Conservation (phyloP, 1,140 invertebrate species). For the Teleogryllus occipitalis region DNA sequence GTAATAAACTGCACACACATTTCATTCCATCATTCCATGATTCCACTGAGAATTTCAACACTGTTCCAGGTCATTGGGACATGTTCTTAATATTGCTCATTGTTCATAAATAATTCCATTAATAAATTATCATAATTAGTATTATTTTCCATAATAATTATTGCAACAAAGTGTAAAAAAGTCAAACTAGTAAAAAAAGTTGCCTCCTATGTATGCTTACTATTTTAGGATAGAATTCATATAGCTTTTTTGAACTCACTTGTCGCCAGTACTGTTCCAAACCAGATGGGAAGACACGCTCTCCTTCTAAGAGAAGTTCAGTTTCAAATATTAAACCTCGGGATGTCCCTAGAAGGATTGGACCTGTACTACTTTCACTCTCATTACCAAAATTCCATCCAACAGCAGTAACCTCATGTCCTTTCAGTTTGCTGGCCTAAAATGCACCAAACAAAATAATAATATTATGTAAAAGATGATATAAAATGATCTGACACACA, state of each 20-base stretch:
- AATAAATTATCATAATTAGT: not conserved
- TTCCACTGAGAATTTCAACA: no score
- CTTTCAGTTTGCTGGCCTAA: conserved; percentile 55
- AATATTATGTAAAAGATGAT: conserved; percentile 20
- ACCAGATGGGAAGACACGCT: conserved; percentile 68
- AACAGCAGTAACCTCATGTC: conserved; percentile 82
- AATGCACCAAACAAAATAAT: conserved; percentile 19
- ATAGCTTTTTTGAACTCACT: conserved; percentile 42
- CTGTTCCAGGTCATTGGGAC: no score
- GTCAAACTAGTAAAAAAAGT: no score
- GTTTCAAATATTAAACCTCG: conserved; percentile 88
- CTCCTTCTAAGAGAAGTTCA: conserved; percentile 69
- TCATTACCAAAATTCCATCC: conserved; percentile 78
- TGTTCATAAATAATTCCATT: conserved; percentile 9
- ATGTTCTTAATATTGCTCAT: conserved; percentile 20
- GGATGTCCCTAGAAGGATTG: conserved; percentile 82
- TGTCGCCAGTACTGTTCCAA: conserved; percentile 81
- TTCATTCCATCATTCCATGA: no score
- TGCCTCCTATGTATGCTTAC: no score
- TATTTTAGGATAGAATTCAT: not conserved
- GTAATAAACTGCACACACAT: no score
- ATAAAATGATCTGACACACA: not conserved
- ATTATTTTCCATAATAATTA: not conserved
- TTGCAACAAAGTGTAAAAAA: not conserved
- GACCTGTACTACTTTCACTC: conserved; percentile 59